Percentiles rank a stretch among this genome's conserved stretches.
These are phyloP conservation scores for Egretta garzetta DNA, from an alignment of 2,113 vertebrate species.

Conservation along the genomic window DNA sequence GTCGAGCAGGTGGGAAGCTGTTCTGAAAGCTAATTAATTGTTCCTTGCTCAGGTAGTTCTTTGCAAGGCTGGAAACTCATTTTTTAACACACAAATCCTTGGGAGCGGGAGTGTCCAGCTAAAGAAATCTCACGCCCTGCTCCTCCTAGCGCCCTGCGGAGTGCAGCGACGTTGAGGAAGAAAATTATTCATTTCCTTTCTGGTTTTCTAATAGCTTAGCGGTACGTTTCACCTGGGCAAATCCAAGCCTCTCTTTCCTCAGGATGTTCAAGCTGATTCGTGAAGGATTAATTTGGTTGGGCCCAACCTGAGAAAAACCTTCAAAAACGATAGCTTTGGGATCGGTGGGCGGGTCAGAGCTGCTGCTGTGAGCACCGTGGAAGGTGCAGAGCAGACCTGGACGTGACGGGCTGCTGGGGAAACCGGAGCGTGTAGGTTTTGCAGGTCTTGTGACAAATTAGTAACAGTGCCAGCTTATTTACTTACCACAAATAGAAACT, in stretches of 20 bases:
- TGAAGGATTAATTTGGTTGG: background rate
- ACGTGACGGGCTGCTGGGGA: background rate
- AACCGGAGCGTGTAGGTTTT: background rate
- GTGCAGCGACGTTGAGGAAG: background rate
- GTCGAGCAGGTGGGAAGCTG: background rate
- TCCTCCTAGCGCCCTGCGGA: background rate
- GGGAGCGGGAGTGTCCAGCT: background rate
- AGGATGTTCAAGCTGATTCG: background rate
- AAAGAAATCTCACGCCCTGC: background rate
- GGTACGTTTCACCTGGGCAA: background rate
- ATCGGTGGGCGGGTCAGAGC: background rate
- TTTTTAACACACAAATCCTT: background rate
- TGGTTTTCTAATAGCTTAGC: background rate
- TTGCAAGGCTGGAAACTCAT: background rate
- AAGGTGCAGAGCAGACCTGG: background rate
- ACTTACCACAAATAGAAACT: background rate
- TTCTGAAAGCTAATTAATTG: background rate
- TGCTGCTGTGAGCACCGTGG: accelerated
- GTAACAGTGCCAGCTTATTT: background rate
- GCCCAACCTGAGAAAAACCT: background rate
- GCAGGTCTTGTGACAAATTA: background rate
- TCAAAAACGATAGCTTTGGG: background rate
- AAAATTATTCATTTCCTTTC: background rate
- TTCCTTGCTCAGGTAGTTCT: background rate
- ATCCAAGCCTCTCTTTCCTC: background rate